Evolutionary conservation across 53 echinoderm and acorn worm genomes (phyloP).

Genomic region (Henricia sp.): DNA sequence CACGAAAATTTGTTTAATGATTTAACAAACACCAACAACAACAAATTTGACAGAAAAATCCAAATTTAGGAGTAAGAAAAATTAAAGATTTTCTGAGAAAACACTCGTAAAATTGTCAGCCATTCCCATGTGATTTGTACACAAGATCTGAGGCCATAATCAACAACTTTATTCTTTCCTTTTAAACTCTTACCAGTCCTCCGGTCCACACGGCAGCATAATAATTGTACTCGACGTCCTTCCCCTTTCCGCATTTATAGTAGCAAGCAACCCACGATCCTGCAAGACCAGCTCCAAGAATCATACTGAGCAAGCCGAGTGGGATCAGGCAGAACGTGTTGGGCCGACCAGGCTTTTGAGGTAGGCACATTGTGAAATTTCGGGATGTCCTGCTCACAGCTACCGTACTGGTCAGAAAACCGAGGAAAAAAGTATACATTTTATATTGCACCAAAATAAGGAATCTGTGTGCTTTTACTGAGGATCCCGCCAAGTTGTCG

Average conservation of each 20-base stretch:
- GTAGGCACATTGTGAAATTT: slow-evolving; percentile 25
- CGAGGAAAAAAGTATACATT: too few relatives aligned
- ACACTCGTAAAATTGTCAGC: neutral
- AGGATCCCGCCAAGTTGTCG: too few relatives aligned
- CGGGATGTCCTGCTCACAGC: too few relatives aligned
- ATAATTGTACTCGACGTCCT: slow-evolving; percentile 33
- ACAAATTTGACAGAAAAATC: too few relatives aligned
- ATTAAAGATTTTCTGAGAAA: neutral
- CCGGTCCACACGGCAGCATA: slow-evolving; percentile 60
- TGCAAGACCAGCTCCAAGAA: slow-evolving; percentile 33
- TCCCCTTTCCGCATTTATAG: slow-evolving; percentile 1
- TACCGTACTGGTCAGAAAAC: too few relatives aligned
- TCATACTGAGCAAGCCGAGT: neutral
- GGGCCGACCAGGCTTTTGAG: slow-evolving; percentile 2
- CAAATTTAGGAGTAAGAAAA: neutral
- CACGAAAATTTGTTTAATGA: too few relatives aligned
- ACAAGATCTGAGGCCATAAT: too few relatives aligned
- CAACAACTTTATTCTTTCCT: too few relatives aligned
- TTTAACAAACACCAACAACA: too few relatives aligned
- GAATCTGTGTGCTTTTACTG: too few relatives aligned
- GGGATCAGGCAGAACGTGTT: slow-evolving; percentile 13
- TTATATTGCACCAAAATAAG: too few relatives aligned
- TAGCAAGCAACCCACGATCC: slow-evolving; percentile 51
- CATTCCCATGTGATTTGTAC: too few relatives aligned
- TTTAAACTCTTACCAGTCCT: slow-evolving; percentile 50